Evolutionary conservation across 1,140 invertebrate species (phyloP).

Genomic region (Aphelinus atriplicis): DNA sequence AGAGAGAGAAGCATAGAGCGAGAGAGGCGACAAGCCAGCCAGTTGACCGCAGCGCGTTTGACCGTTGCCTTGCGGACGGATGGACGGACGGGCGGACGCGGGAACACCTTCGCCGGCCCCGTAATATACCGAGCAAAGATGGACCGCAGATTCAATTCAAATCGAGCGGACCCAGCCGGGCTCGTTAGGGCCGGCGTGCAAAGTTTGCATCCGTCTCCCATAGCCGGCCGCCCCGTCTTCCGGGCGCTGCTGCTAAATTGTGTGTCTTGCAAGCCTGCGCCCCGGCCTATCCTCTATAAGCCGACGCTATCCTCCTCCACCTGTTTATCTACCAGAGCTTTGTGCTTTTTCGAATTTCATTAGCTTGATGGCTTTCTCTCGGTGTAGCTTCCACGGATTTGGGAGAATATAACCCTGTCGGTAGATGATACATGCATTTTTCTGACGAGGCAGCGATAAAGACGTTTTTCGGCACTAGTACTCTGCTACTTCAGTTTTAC

Average conservation of each 20-base stretch:
- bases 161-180: slow-evolving; percentile 17
- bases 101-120: slow-evolving; percentile 26
- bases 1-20: not conserved
- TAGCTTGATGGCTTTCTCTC: too few relatives aligned
- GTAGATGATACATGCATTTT: too few relatives aligned
- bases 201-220: slow-evolving; percentile 2
- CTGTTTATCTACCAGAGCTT: too few relatives aligned
- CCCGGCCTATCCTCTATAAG: too few relatives aligned
- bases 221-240: not conserved
- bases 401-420: too few relatives aligned
- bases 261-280: not conserved
- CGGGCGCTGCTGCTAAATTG: not conserved
- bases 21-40: slow-evolving; percentile 53
- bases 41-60: slow-evolving; percentile 61
- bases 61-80: not conserved
- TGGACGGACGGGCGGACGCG: not conserved
- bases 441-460: too few relatives aligned
- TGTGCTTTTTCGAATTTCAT: too few relatives aligned
- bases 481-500: too few relatives aligned
- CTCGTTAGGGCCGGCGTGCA: slow-evolving; percentile 17
- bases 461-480: too few relatives aligned
- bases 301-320: too few relatives aligned
- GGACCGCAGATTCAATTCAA: slow-evolving; percentile 42
- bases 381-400: too few relatives aligned
- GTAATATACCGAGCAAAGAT: slow-evolving; percentile 36